Base-by-base conservation (phyloP, 2,113 vertebrate genomes). In the Clarias batrachus region DNA sequence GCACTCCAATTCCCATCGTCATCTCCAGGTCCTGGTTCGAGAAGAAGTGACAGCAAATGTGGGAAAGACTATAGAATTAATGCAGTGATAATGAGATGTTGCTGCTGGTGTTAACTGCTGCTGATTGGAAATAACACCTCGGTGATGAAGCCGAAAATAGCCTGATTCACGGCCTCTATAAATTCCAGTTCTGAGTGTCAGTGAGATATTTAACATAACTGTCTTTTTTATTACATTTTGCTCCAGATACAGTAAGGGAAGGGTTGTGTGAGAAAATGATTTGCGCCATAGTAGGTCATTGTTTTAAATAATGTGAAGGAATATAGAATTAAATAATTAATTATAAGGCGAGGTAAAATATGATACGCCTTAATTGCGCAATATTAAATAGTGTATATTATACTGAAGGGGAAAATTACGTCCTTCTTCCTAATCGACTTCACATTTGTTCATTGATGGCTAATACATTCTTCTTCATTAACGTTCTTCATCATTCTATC, bases 401-500 rank as follows among this genome's bases (percentile, higher is more conserved):
- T 56, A 77, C 3, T 77, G 7, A 77, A 27, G 13, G 12, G n/a
- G 3, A 76, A 48, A 48, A 23, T 74, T 14, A 10, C 11, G 1
- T 76, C 25, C 23, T 76, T 83, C 66, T 27, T 6, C 65, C 25
- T 3, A 68, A 3, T n/a, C n/a, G 16, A 13, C 25, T 17, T 68
- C 14, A 27, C 11, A 14, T 19, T 70, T 33, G 4, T 70, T 70
- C 14, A 5, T 33, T 70, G 4, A 16, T 33, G 16, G 30, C n/a
- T 66, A 33, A 3, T 37, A 70, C 30, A 33, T 10, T 37, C 7
- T 74, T 33, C 48, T 48, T 48, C 48, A 48, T 48, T 48, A 48
- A 25, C 54, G n/a, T 76, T 56, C 52, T 85, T 77, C 71, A 85
- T 4, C 1, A 65, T 21, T 65, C 76, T 70, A 84, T 56, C 25